Evolutionary conservation across 2,888 invertebrate genomes (phyloP).

Genomic region (Gisinianus flammeolus): DNA sequence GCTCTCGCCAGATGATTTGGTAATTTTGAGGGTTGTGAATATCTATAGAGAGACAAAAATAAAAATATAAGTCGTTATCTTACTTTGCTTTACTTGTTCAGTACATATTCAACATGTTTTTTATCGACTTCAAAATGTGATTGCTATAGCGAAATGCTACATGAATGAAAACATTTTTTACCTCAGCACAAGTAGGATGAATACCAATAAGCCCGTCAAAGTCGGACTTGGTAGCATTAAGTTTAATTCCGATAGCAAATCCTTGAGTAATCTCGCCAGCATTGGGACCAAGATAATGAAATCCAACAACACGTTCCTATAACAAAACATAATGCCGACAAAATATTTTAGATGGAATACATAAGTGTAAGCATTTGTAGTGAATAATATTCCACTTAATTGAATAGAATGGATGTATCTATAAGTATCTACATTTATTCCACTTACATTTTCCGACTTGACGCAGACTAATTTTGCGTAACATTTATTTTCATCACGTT

Average conservation of each 20-base stretch:
- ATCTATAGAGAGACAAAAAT: constrained; percentile 34
- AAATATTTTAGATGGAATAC: background rate
- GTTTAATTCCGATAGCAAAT: constrained; percentile 85
- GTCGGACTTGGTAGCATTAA: constrained; percentile 67
- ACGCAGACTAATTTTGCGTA: constrained; percentile 85
- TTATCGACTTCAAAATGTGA: too few relatives aligned
- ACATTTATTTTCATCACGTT: constrained; percentile 83
- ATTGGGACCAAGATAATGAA: constrained; percentile 89
- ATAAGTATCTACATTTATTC: background rate
- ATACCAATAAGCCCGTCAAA: constrained; percentile 69
- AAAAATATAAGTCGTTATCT: background rate
- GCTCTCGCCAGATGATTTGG: constrained; percentile 65
- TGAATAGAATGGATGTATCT: background rate
- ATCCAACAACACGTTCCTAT: constrained; percentile 72
- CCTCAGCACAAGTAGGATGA: constrained; percentile 65
- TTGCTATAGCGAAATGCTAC: too few relatives aligned
- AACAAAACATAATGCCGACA: constrained; percentile 4
- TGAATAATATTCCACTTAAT: background rate
- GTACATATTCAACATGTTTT: too few relatives aligned
- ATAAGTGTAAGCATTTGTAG: background rate
- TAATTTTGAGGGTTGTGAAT: constrained; percentile 65
- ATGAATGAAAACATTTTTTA: background rate
- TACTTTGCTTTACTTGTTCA: too few relatives aligned
- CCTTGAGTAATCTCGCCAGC: constrained; percentile 96
- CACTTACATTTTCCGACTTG: constrained; percentile 60